Conservation (phyloP, 1,140 invertebrate species). For the Cyclargus thomasi region DNA sequence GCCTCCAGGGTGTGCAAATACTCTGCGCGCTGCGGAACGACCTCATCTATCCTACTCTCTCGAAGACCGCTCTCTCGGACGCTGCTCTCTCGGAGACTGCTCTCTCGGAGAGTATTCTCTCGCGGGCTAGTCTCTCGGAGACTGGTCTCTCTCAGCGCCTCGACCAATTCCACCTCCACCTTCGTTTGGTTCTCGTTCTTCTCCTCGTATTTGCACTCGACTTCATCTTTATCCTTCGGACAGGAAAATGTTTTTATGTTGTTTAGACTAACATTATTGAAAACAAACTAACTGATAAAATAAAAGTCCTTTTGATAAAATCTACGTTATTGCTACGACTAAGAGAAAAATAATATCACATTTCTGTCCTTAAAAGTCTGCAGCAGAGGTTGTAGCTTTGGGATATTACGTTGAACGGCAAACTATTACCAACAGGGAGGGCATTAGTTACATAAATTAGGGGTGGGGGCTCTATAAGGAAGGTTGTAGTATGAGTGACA, state of each 20-base stretch:
- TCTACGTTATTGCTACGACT: too few relatives aligned
- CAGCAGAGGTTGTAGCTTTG: too few relatives aligned
- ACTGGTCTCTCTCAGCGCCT: conserved; percentile 42
- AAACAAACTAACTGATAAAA: too few relatives aligned
- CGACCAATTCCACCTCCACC: conserved; percentile 55
- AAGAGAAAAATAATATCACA: too few relatives aligned
- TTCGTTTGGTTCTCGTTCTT: conserved; percentile 61
- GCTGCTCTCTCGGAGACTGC: conserved; percentile 17
- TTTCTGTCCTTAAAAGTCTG: too few relatives aligned
- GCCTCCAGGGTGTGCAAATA: conserved; percentile 68
- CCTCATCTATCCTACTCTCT: conserved; percentile 60
- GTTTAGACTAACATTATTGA: too few relatives aligned
- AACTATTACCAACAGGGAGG: too few relatives aligned
- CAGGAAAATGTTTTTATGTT: not conserved
- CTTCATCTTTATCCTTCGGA: conserved; percentile 62
- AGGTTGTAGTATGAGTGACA: not conserved
- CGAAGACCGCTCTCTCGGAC: conserved; percentile 39
- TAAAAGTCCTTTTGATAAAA: too few relatives aligned
- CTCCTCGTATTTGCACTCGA: conserved; percentile 69
- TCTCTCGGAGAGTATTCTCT: conserved; percentile 28
- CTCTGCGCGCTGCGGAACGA: conserved; percentile 54
- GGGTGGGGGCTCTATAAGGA: too few relatives aligned
- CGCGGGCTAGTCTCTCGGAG: conserved; percentile 19
- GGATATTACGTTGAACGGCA: too few relatives aligned
- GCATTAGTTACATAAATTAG: too few relatives aligned